Evolutionary conservation across 1,140 invertebrate species (phyloP), one percentile per base, ranked within the genome.

Genomic region (Leptoteleia sp.): DNA sequence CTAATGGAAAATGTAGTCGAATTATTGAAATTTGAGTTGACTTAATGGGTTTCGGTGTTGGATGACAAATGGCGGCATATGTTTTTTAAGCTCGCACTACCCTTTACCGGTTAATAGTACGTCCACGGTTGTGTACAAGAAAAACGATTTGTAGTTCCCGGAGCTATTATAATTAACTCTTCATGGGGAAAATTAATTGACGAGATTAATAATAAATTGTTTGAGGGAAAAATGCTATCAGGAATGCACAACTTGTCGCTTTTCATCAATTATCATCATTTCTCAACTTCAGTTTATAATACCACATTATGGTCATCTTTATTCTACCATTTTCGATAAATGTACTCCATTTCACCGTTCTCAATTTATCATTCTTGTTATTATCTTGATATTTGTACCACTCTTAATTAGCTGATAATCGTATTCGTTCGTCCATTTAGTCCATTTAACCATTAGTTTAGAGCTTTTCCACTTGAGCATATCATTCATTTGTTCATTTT

Each of bases 51-150:
- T 47, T 38, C 48, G 19, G 47, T 29, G 55, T 25, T 38, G 68
- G 31, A 72, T 72, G 57, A 72, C 57, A 72, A 72, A 72, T 72
- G 68, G 22, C 40, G 25, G 54, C 67, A 61, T 33, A 55, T 72
- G 68, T n/a, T 37, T 62, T 70, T 61, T 35, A 15, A 12, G 17
- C 42, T 7, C n/a, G 11, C 47, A 5, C n/a, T 45, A 29, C 50
- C 50, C 38, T 67, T 47, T 35, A 68, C 45, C 47, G 7, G 8
- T 52, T 62, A 72, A 61, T 35, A 31, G 43, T 12, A 25, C 3
- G 25, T 42, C 37, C 47, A 17, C 3, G 3, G 29, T 37, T 72
- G 68, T 52, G 22, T 19, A 48, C 48, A 64, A 55, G 68, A 72
- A 64, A 64, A 64, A 72, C 50, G 40, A 62, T 62, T 72, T 72